phyloP scores from a whole-genome alignment of 1,140 invertebrate species.

The Diabrotica virgifera region DNA sequence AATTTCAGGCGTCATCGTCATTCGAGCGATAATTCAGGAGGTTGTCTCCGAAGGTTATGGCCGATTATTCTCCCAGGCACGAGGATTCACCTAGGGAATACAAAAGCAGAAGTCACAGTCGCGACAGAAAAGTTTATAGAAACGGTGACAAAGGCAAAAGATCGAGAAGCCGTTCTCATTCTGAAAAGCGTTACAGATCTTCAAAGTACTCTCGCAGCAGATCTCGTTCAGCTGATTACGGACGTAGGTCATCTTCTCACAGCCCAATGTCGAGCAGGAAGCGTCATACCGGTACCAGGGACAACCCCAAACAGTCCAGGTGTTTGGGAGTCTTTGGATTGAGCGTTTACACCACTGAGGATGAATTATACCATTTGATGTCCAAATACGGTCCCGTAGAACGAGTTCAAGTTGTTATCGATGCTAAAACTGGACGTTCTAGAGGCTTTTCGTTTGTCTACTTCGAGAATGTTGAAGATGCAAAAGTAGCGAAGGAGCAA shows the following conservation, averaged over 20 bases:
- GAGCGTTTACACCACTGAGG: slow-evolving; percentile 88
- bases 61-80: not conserved
- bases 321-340: slow-evolving; percentile 95
- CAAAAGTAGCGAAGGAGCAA: slow-evolving; percentile 89
- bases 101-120: slow-evolving; percentile 41
- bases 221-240: slow-evolving; percentile 54
- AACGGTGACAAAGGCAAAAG: slow-evolving; percentile 37
- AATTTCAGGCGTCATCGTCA: not conserved
- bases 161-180: slow-evolving; percentile 53
- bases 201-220: slow-evolving; percentile 53
- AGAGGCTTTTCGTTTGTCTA: slow-evolving; percentile 98
- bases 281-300: slow-evolving; percentile 61
- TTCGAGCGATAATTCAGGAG: not conserved
- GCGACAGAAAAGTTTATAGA: slow-evolving; percentile 39
- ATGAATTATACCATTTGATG: slow-evolving; percentile 91
- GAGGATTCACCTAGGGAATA: not conserved
- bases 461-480: slow-evolving; percentile 85
- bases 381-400: slow-evolving; percentile 89
- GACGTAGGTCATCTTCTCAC: slow-evolving; percentile 51
- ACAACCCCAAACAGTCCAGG: slow-evolving; percentile 82
- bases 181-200: slow-evolving; percentile 49
- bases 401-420: slow-evolving; percentile 92
- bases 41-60: not conserved
- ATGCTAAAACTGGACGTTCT: slow-evolving; percentile 91
- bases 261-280: slow-evolving; percentile 59